Evolutionary conservation across 2,888 invertebrate genomes (phyloP), one percentile per base, ranked within the genome.

Genomic region (Drosophila mimetica): DNA sequence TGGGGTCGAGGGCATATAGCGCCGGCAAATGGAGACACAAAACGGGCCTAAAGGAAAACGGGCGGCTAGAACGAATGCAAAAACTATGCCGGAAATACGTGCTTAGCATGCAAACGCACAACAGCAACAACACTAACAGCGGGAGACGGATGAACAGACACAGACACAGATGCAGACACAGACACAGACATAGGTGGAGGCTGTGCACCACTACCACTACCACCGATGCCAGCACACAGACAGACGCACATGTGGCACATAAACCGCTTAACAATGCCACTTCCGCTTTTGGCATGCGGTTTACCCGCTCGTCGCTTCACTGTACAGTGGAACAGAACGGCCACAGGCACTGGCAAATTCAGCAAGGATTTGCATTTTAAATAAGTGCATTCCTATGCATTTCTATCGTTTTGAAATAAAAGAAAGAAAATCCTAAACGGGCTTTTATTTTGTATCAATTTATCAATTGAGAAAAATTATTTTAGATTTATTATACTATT

Each of bases 261-360:
- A 84, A 88, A 86, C 86, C 84, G 84, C 88, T 88, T 88, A 84
- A 84, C 84, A 84, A 88, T 86, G 88, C 88, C 88, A 84, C 88
- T 84, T 84, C 84, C 84, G 84, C 79, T 86, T 84, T 83, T 86
- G 88, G 84, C 83, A 84, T 84, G 83, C 80, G 83, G 88, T 85
- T 82, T 79, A 67, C 87, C 87, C 79, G 76, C 74, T 69, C 65
- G 60, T 25, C 36, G 47, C 44, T 44, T 1, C 44, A 44, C 44
- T 8, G 36, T 28, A 60, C 71, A 53, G 71, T 60, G 71, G 70
- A 8, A 1, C 16, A 30, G n/a, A 50, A 14, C 1, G n/a, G 14
- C 1, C 14, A 8, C 9, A 22, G 1, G 22, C 13, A 22, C 2
- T n/a, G n/a, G n/a, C 8, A 22, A 44, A 44, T 14, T 16, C 18